phyloP scores from a whole-genome alignment of 2,888 invertebrate species.

The Leptogaster cylindrica region DNA sequence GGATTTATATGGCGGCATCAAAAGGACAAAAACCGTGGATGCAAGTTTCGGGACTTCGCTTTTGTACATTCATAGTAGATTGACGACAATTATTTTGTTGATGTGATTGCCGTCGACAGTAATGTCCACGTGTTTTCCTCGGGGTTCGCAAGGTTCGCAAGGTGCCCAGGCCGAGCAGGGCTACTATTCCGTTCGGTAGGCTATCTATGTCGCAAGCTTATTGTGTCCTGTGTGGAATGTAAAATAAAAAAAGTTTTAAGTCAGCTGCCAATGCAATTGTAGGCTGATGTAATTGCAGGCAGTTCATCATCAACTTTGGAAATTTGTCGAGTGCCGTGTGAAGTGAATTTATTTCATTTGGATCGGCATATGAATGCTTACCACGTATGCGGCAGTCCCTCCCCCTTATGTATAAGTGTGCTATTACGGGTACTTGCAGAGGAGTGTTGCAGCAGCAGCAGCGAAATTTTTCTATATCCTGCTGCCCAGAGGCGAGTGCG shows the following conservation, averaged over 20 bases:
- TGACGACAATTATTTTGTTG: no score
- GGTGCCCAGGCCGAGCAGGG: no score
- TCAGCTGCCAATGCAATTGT: conserved; percentile 19
- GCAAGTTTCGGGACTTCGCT: no score
- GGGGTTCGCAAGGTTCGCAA: no score
- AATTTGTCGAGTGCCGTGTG: conserved; percentile 38
- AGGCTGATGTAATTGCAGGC: conserved; percentile 28
- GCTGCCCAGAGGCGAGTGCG: conserved; percentile 20
- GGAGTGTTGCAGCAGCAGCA: not conserved
- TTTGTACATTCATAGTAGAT: no score
- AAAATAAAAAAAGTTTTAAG: conserved; percentile 29
- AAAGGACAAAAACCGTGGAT: no score
- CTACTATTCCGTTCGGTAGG: not conserved
- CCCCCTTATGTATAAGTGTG: not conserved
- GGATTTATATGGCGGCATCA: conserved; percentile 32
- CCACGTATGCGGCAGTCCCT: not conserved
- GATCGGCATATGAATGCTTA: conserved; percentile 45
- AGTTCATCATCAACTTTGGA: conserved; percentile 38
- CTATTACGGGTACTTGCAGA: not conserved
- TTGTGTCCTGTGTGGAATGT: no score
- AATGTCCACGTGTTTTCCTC: no score
- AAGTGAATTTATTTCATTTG: conserved; percentile 46
- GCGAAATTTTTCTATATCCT: conserved; percentile 29
- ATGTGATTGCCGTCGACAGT: no score
- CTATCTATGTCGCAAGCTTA: no score